Evolutionary conservation across 2,888 invertebrate genomes (phyloP), one percentile per base, ranked within the genome.

Genomic region (Apotomis betuletana): DNA sequence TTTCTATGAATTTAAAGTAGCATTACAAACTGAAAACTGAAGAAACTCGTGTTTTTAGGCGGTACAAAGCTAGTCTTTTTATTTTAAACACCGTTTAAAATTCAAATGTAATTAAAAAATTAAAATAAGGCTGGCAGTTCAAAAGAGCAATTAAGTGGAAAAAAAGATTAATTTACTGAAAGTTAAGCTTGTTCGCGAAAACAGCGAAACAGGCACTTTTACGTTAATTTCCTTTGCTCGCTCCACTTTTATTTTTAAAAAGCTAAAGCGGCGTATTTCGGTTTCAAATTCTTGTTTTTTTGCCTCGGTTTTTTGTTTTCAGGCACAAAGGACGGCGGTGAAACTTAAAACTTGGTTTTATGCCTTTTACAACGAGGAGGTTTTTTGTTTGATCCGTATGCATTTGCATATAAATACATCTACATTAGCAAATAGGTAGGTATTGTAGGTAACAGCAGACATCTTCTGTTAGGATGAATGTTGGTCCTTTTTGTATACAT

Each of bases 1-100:
- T 49, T 49, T 49, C 49, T 49, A 49, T 49, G 49, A 49, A 49
- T 49, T 49, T 49, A 49, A 49, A 49, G 49, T 49, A 49, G 49
- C 9, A 6, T 9, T 9, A 9, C 49, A 9, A 49, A 49, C 49
- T 44, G 44, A 44, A 44, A 44, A 44, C 44, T 10, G 49, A 10
- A 49, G 49, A 49, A 49, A 49, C 49, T 49, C 49, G 3, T 10
- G 49, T 49, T 49, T 49, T 49, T 10, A 49, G 41, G 0, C 5
- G 12, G 49, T 49, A 9, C 3, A 49, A 49, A 49, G 1, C 9
- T 9, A 27, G 27, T 27, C 27, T 49, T 49, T 49, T 49, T 49
- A 49, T 49, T 49, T 49, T 8, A 49, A 49, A 49, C 5, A 0
- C 9, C 49, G 49, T 49, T 49, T 10, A 49, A 49, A 2, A 49